phyloP scores from a whole-genome alignment of 2,797 vertebrate species.

The Picus viridis region DNA sequence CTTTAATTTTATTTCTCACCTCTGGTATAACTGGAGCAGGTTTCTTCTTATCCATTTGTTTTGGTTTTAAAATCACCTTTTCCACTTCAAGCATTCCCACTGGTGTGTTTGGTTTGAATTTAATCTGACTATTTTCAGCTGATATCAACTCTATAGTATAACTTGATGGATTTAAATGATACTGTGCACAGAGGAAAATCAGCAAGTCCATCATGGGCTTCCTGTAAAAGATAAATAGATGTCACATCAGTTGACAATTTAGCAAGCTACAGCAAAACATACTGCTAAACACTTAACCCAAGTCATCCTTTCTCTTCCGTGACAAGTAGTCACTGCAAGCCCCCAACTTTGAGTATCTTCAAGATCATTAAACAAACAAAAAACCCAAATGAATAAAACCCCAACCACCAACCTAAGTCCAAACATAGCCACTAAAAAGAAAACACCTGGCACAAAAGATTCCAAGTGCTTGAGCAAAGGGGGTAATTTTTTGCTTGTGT shows the following conservation, averaged over 20 bases:
- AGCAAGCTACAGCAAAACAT: neutral
- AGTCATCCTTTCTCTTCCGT: neutral
- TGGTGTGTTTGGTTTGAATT: constrained; percentile 93
- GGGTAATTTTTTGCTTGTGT: neutral
- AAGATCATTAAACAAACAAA: neutral
- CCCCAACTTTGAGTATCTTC: neutral
- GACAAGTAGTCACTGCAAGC: neutral
- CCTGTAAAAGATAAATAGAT: constrained; percentile 78
- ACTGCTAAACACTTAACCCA: neutral
- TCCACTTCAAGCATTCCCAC: constrained; percentile 92
- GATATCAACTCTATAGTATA: constrained; percentile 92
- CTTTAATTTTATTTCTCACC: constrained; percentile 78
- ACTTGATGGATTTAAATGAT: constrained; percentile 94
- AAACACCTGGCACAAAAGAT: neutral
- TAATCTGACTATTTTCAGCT: constrained; percentile 86
- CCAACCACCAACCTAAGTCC: neutral
- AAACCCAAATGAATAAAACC: neutral
- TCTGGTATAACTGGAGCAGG: constrained; percentile 89
- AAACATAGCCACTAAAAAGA: neutral
- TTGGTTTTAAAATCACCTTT: constrained; percentile 91
- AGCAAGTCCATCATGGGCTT: constrained; percentile 96
- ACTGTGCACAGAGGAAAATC: constrained; percentile 92
- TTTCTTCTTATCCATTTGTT: constrained; percentile 89
- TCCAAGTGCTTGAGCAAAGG: neutral
- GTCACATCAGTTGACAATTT: constrained; percentile 31